Evolutionary conservation across 2,113 vertebrate species (phyloP).

Genomic region (Scomber colias): DNA sequence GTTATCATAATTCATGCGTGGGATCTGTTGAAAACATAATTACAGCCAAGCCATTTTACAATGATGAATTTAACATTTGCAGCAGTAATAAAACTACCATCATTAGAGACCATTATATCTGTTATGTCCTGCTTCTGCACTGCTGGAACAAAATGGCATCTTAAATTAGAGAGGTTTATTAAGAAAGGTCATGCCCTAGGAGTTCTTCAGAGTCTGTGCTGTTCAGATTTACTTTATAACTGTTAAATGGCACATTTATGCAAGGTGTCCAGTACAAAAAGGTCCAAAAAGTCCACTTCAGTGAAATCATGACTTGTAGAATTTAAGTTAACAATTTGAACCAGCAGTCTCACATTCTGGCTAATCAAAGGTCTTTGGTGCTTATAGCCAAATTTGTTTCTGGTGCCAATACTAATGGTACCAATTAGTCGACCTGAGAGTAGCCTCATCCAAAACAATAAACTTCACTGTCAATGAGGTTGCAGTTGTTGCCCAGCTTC

Average conservation of each 20-base stretch:
- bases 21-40: conserved; percentile 36
- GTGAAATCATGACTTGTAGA: not conserved
- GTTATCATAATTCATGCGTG: conserved; percentile 8
- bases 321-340: conserved; percentile 16
- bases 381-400: conserved; percentile 13
- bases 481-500: conserved; percentile 5
- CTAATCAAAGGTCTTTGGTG: conserved; percentile 21
- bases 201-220: not conserved
- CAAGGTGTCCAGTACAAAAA: conserved; percentile 18
- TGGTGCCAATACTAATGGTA: conserved; percentile 33
- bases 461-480: conserved; percentile 26
- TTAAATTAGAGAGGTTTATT: conserved; percentile 2
- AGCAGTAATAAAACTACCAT: conserved; percentile 11
- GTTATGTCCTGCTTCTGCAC: not conserved
- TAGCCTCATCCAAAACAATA: conserved; percentile 44
- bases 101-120: conserved; percentile 19
- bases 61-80: conserved; percentile 14
- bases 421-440: conserved; percentile 46
- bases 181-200: not conserved
- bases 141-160: conserved; percentile 3
- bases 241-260: conserved; percentile 3
- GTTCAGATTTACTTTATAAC: not conserved
- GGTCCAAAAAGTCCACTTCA: not conserved
- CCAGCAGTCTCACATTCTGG: not conserved
- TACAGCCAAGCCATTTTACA: conserved; percentile 13